Evolutionary conservation across 2,888 invertebrate genomes (phyloP).

Genomic region (Lepidocyrtinus sp.): DNA sequence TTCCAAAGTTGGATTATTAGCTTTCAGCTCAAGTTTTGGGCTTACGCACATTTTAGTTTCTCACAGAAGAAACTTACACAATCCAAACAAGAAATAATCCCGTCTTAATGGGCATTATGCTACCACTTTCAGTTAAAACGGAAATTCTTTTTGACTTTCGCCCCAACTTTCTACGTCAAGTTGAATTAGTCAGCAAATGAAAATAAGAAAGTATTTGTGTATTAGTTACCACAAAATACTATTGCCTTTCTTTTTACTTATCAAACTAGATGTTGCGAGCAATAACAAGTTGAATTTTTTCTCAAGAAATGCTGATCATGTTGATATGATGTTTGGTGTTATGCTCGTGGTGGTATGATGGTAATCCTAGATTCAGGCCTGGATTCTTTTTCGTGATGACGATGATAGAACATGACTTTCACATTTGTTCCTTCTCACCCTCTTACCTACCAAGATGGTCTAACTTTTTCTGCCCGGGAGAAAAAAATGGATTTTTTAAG

Average conservation of each 20-base stretch:
- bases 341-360: neutral
- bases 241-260: neutral
- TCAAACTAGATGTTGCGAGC: neutral
- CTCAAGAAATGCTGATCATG: neutral
- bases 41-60: neutral
- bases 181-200: slow-evolving; percentile 28
- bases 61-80: slow-evolving; percentile 10
- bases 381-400: slow-evolving; percentile 21
- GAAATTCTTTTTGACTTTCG: slow-evolving; percentile 34
- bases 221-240: neutral
- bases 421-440: slow-evolving; percentile 55
- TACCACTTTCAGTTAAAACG: neutral
- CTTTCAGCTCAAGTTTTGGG: neutral
- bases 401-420: slow-evolving; percentile 60
- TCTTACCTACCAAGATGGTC: slow-evolving; percentile 22
- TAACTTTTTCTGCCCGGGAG: neutral
- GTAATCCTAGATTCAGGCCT: too few species aligned
- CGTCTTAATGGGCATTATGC: slow-evolving; percentile 27
- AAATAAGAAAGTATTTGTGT: neutral
- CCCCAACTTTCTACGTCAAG: slow-evolving; percentile 19
- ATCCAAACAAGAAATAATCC: slow-evolving; percentile 40
- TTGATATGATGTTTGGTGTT: neutral
- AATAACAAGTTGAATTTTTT: neutral
- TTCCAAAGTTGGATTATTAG: slow-evolving; percentile 39
- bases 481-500: neutral